Evolutionary conservation across 1,140 invertebrate species (phyloP), one percentile per base, ranked within the genome.

Genomic region (Microplitis mediator): DNA sequence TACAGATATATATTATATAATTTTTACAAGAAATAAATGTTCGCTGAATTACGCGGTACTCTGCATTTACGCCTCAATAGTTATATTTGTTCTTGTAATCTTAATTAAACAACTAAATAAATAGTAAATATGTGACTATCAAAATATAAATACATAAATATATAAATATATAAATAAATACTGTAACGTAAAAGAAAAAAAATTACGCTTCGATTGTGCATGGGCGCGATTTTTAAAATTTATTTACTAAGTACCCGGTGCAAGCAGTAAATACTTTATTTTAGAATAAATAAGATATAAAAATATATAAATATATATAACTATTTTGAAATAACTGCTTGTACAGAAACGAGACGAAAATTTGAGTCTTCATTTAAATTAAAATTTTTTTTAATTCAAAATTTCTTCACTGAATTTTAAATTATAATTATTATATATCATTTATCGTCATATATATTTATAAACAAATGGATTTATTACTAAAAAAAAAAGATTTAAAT

Each of bases 151-250:
- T 32, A 60, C 9, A 13, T 56, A 16, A 56, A 56, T 13, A 56
- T n/a, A 14, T 9, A 56, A 56, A 56, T 14, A 63, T n/a, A 14
- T 9, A 56, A 56, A 56, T 14, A 63, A 36, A 36, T 3, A 65
- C 13, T 58, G 71, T 76, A 77, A 76, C 35, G 70, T 72, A 73
- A 79, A 78, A 74, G 71, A 73, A 79, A 39, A 39, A 45, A 45
- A 45, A 45, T 78, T 81, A 80, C 78, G 79, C 79, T 81, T 81
- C 74, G 75, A 75, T 71, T 72, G 76, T 78, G 74, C 74, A 73
- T 77, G 74, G 73, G 74, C 74, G 71, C 76, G 74, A 76, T 72
- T 79, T 79, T 74, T 64, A 2, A n/a, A 54, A n/a, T 14, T 14
- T 13, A 13, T 14, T 65, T 65, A 64, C 58, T 34, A 71, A 63